phyloP scores from a whole-genome alignment of 2,888 invertebrate species.

The Protodeltote pygarga region DNA sequence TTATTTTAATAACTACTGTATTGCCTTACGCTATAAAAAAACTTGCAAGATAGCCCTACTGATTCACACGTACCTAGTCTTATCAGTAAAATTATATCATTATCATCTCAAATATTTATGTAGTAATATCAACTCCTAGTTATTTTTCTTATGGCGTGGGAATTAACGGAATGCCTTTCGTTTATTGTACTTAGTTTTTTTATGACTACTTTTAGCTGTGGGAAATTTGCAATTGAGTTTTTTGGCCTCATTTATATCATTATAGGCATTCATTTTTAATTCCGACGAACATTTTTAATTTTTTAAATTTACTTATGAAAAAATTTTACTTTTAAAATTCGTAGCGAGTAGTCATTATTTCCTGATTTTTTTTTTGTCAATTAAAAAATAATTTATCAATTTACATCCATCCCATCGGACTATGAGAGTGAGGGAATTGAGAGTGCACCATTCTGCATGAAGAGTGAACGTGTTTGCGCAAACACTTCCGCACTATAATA shows the following conservation, averaged over 20 bases:
- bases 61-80: constrained; percentile 49
- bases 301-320: no score
- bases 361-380: no score
- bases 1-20: constrained; percentile 10
- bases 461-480: no score
- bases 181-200: constrained; percentile 22
- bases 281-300: no score
- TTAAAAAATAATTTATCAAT: no score
- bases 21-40: constrained; percentile 12
- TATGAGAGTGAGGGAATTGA: no score
- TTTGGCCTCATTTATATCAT: neutral
- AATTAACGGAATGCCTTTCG: constrained; percentile 45
- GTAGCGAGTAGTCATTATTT: no score
- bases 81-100: constrained; percentile 59
- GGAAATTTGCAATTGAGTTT: constrained; percentile 27
- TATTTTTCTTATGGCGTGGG: constrained; percentile 51
- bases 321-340: no score
- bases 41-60: constrained; percentile 39
- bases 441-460: no score
- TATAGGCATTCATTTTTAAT: no score
- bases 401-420: no score
- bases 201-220: constrained; percentile 24
- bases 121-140: constrained; percentile 53
- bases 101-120: constrained; percentile 65
- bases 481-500: no score